Evolutionary conservation across 2,113 vertebrate species (phyloP), one percentile per base, ranked within the genome.

Genomic region (Hyperoodon ampullatus): DNA sequence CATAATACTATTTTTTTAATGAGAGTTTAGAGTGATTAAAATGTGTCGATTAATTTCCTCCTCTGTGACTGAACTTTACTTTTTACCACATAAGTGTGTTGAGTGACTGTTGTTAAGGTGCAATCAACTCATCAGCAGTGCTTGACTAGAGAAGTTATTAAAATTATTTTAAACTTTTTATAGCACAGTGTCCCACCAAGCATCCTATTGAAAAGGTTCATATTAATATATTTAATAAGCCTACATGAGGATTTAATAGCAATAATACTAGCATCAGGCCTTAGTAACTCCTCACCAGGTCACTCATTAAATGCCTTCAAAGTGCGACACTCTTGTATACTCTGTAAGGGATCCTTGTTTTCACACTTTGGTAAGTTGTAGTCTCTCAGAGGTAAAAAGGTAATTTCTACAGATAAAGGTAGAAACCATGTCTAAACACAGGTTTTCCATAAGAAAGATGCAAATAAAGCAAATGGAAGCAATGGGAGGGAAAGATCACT

Each of bases 261-360:
- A 97, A 60, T 33, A 94, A 42, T 80, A 65, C 30, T 93, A 61
- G 23, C 61, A 91, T 42, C 66, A 86, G 93, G 47, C 28, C 42
- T 80, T 53, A 86, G 53, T 58, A 91, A 87, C 8, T 58, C 42
- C 53, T 72, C 65, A 94, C 87, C 14, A 82, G 63, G 9, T 96
- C 92, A 87, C 30, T 75, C 75, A 92, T n/a, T 68, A 89, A 94
- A 96, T 87, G 42, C 71, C 74, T 92, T 82, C 30, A 16, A 44
- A 65, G 70, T 78, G 44, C 82, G 72, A 47, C 30, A 63, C 72
- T 58, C 0, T 71, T 92, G 13, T 80, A 42, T 33, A 70, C 19
- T 81, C 74, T n/a, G 2, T 26, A 71, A 23, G 23, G 8, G 35
- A 72, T 28, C n/a, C 15, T 23, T 74, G 42, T 93, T 86, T 66